Percentiles rank a stretch among this genome's conserved stretches.
These are phyloP conservation scores for Synanceia verrucosa DNA, from an alignment of 2,797 vertebrate species.

Conservation along the genomic window DNA sequence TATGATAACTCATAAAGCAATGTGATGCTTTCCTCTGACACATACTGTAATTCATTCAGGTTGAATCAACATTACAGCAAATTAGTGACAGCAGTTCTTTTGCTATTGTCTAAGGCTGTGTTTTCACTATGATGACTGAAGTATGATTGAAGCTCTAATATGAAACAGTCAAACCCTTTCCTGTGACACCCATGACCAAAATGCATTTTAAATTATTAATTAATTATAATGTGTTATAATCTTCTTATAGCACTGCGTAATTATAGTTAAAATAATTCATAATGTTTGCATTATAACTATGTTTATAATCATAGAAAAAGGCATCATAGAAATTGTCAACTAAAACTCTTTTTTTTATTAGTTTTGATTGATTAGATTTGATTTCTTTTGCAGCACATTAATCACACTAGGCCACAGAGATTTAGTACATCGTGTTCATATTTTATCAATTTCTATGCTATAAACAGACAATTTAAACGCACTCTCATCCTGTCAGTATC, in stretches of 20 bases:
- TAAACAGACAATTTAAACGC: slow-evolving; percentile 19
- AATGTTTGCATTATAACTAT: not conserved
- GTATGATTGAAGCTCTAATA: slow-evolving; percentile 1
- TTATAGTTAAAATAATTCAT: not conserved
- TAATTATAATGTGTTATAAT: not conserved
- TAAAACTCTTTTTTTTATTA: not conserved
- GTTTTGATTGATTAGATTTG: not conserved
- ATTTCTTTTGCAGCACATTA: not conserved
- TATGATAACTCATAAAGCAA: slow-evolving; percentile 13
- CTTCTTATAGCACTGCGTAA: not conserved
- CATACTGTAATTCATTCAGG: not conserved
- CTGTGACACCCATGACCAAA: not conserved
- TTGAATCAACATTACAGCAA: not conserved
- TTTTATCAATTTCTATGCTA: slow-evolving; percentile 34
- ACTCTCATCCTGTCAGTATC: slow-evolving; percentile 17
- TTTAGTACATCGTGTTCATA: slow-evolving; percentile 7
- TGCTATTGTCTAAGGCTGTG: not conserved
- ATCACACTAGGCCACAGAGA: not conserved
- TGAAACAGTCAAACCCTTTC: not conserved
- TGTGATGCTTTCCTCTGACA: slow-evolving; percentile 3
- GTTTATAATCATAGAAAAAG: too few relatives aligned
- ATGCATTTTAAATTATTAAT: not conserved
- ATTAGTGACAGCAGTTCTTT: not conserved
- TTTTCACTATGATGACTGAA: not conserved
- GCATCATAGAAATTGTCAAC: not conserved